A percentile compares a stretch with the other conserved stretches of the same genome.
phyloP scores from a whole-genome alignment of 2,888 invertebrate genomes.

The Phasia obesa region DNA sequence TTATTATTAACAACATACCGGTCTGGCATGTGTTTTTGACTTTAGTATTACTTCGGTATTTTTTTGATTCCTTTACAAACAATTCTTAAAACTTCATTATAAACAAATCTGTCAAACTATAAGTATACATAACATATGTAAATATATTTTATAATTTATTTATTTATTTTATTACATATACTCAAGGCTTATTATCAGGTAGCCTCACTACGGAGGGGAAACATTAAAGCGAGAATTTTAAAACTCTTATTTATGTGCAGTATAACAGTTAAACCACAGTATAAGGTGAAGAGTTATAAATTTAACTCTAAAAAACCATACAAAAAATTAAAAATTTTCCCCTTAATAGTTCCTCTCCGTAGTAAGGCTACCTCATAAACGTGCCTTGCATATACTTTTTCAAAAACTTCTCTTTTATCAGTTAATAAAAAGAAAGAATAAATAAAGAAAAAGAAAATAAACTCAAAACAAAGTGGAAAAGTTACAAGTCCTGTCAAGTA shows the following conservation, averaged over 20 bases:
- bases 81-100: constrained; percentile 49
- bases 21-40: background rate
- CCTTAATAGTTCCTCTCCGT: too few species aligned
- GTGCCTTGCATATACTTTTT: background rate
- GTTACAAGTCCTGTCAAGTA: constrained; percentile 53
- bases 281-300: too few species aligned
- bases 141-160: background rate
- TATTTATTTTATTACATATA: too few species aligned
- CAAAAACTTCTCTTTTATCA: background rate
- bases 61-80: background rate
- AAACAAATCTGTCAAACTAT: constrained; percentile 43
- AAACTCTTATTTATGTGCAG: too few species aligned
- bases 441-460: background rate
- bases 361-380: too few species aligned
- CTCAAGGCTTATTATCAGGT: too few species aligned
- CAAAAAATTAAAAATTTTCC: too few species aligned
- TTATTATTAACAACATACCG: background rate
- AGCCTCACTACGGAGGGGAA: too few species aligned
- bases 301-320: too few species aligned
- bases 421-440: background rate
- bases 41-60: background rate
- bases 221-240: too few species aligned
- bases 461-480: constrained; percentile 27
- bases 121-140: background rate
- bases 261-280: too few species aligned